Percentiles rank a stretch among this genome's conserved stretches.
Evolutionary conservation across 2,888 invertebrate genomes (phyloP).

Genomic region (Xylocampa areola): DNA sequence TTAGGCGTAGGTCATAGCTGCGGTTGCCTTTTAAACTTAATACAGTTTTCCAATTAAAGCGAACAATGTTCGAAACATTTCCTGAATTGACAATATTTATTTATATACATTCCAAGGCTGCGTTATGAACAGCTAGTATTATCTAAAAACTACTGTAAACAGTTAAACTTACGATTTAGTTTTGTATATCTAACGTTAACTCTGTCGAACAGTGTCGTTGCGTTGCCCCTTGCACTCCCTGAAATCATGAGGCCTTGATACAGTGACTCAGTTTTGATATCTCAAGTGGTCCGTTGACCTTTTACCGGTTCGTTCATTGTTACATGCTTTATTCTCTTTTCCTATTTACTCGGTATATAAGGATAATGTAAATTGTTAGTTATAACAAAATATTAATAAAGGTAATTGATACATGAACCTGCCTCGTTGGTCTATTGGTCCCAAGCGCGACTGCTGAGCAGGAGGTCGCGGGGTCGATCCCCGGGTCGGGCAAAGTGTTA

Average conservation of each 20-base stretch:
- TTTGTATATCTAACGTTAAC: constrained; percentile 58
- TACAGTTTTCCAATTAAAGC: constrained; percentile 44
- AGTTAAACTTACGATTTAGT: constrained; percentile 51
- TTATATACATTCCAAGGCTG: constrained; percentile 41
- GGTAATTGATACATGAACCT: too few relatives aligned
- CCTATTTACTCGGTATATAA: constrained; percentile 41
- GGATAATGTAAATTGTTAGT: too few relatives aligned
- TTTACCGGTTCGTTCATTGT: constrained; percentile 79
- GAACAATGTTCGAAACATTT: constrained; percentile 41
- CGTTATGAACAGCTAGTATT: constrained; percentile 31
- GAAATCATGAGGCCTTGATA: constrained; percentile 85
- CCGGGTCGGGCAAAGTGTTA: too few relatives aligned
- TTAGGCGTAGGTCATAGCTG: constrained; percentile 27
- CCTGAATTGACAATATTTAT: constrained; percentile 53
- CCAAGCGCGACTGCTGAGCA: too few relatives aligned
- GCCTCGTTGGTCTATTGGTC: too few relatives aligned
- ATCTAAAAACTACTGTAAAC: constrained; percentile 41
- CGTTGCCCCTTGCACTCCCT: constrained; percentile 70
- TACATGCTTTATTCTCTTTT: constrained; percentile 71
- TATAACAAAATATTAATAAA: too few relatives aligned
- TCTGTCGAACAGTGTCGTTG: constrained; percentile 66
- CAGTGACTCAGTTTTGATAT: constrained; percentile 88
- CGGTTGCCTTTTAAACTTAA: constrained; percentile 30
- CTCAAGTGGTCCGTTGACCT: constrained; percentile 85
- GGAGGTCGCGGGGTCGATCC: too few relatives aligned